Percentiles rank a stretch among this genome's conserved stretches.
Evolutionary conservation across 2,888 invertebrate genomes (phyloP).

Genomic region (Oeneis ivallda): DNA sequence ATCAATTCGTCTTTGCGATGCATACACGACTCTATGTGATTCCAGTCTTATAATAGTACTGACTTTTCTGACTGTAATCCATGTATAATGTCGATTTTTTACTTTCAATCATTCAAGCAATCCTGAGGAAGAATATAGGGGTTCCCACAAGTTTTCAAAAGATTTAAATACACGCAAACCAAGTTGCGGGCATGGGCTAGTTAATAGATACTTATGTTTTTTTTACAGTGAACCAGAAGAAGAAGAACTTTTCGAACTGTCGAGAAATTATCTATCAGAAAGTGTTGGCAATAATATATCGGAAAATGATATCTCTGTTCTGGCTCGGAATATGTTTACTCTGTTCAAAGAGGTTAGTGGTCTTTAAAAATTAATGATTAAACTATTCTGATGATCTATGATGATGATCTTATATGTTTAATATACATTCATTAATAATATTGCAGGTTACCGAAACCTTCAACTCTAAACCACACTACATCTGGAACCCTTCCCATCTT

Average conservation of each 20-base stretch:
- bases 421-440: too few species aligned
- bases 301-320: slow-evolving; percentile 81
- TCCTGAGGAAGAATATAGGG: too few species aligned
- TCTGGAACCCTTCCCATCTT: slow-evolving; percentile 88
- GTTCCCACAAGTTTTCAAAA: too few species aligned
- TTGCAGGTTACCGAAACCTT: slow-evolving; percentile 62
- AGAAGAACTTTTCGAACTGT: slow-evolving; percentile 86
- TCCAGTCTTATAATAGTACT: too few species aligned
- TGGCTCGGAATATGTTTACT: slow-evolving; percentile 85
- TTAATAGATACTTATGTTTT: neutral
- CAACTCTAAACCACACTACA: slow-evolving; percentile 81
- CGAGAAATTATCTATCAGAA: slow-evolving; percentile 76
- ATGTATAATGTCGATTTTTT: too few species aligned
- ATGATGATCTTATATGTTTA: too few species aligned
- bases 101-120: too few species aligned
- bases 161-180: too few species aligned
- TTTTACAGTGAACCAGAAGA: slow-evolving; percentile 85
- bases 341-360: slow-evolving; percentile 84
- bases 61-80: too few species aligned
- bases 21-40: too few species aligned
- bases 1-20: too few species aligned
- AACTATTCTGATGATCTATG: neutral
- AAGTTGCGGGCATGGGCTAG: neutral
- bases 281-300: slow-evolving; percentile 74
- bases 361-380: neutral